phyloP scores from a whole-genome alignment of 1,140 invertebrate species.

The Platorchestia sp. region DNA sequence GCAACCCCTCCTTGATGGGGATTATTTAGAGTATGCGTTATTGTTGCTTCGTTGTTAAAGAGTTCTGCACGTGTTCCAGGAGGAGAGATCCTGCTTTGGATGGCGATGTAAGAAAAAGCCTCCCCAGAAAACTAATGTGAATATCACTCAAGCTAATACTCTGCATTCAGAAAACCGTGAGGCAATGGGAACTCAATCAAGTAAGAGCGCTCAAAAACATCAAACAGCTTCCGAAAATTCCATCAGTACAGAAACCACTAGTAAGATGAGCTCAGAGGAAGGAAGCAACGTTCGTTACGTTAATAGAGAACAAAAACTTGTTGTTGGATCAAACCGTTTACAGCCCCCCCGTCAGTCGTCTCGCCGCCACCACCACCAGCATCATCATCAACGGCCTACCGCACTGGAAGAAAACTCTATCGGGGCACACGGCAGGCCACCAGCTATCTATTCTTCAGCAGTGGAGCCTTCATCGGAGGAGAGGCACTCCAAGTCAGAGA shows the following conservation, averaged over 20 bases:
- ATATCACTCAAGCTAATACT: not conserved
- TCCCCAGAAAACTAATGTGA: not conserved
- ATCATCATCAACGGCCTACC: not conserved
- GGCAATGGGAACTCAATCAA: not conserved
- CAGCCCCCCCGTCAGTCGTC: not conserved
- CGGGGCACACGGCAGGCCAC: not conserved
- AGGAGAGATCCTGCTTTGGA: constrained; percentile 53
- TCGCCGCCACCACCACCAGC: not conserved
- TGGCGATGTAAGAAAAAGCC: constrained; percentile 49
- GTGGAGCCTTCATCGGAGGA: not conserved
- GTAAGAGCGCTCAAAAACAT: not conserved
- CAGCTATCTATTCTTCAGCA: not conserved
- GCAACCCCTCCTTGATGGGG: not conserved
- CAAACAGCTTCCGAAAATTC: not conserved
- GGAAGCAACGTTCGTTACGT: not conserved
- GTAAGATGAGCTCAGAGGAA: not conserved
- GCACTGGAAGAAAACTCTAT: not conserved
- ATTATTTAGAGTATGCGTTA: not conserved
- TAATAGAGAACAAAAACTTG: constrained; percentile 15
- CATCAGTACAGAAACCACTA: not conserved
- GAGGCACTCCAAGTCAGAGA: constrained; percentile 58
- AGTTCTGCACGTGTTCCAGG: not conserved
- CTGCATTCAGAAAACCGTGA: not conserved
- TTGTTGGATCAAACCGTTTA: constrained; percentile 15
- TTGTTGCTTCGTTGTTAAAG: not conserved